A percentile compares a stretch with the other conserved stretches of the same genome.
Conservation (phyloP, 1,140 invertebrate species). For the Lordiphosa clarofinis region DNA sequence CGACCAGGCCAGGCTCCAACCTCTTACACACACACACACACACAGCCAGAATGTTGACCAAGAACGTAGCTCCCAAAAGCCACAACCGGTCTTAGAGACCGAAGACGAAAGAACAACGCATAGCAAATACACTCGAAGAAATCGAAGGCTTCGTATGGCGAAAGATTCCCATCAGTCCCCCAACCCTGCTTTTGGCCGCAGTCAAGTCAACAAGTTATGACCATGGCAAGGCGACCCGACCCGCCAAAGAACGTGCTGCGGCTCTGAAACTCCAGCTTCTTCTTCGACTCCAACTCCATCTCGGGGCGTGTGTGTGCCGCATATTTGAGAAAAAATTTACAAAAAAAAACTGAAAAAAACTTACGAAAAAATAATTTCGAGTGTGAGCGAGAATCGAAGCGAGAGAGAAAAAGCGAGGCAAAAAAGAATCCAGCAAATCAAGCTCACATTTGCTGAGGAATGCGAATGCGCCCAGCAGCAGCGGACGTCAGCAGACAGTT, state of each 20-base stretch:
- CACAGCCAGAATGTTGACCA: conserved; percentile 54
- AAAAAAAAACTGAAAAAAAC: conserved; percentile 43
- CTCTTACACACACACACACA: conserved; percentile 14
- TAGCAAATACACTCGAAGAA: conserved; percentile 60
- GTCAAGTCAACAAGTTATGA: conserved; percentile 52
- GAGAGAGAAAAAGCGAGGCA: conserved; percentile 20
- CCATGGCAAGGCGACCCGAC: conserved; percentile 49
- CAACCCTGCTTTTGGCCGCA: conserved; percentile 2
- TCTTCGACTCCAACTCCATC: conserved; percentile 18
- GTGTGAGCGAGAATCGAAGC: conserved; percentile 19
- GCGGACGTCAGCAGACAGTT: conserved; percentile 34
- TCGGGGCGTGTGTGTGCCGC: conserved; percentile 50
- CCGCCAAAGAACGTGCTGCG: conserved; percentile 49
- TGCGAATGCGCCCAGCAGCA: conserved; percentile 77
- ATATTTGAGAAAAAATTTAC: conserved; percentile 48
- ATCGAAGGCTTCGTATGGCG: conserved; percentile 37
- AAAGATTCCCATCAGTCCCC: conserved; percentile 38
- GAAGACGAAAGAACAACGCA: conserved; percentile 52
- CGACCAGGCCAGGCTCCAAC: conserved; percentile 56
- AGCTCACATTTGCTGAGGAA: conserved; percentile 78
- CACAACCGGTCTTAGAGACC: conserved; percentile 70
- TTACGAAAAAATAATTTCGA: conserved; percentile 67
- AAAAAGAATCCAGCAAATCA: conserved; percentile 78
- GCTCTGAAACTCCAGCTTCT: conserved; percentile 7
- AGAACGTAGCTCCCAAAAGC: conserved; percentile 59